A percentile compares a stretch with the other conserved stretches of the same genome.
Evolutionary conservation across 2,113 vertebrate genomes (phyloP).

Genomic region (Candoia aspera): DNA sequence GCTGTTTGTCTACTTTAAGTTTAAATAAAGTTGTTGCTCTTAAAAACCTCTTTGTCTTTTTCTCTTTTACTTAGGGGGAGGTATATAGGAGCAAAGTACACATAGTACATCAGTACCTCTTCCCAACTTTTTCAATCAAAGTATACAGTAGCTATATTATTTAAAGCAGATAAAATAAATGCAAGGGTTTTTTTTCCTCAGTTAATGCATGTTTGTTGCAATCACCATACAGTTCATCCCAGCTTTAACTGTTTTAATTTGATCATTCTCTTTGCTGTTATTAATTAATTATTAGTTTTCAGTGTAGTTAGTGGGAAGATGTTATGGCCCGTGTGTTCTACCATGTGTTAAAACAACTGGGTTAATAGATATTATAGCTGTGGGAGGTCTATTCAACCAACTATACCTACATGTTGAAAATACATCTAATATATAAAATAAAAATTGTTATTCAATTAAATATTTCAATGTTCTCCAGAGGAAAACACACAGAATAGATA

Average conservation of each 20-base stretch:
- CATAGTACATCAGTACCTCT: not conserved
- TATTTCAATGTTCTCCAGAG: not conserved
- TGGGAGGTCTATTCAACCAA: not conserved
- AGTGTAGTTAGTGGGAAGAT: not conserved
- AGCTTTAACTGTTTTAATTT: not conserved
- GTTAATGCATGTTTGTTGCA: not conserved
- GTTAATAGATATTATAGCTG: not conserved
- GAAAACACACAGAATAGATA: not conserved
- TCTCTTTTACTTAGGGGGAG: not conserved
- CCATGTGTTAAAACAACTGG: not conserved
- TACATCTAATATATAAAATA: not conserved
- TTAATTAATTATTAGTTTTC: not conserved
- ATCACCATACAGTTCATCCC: not conserved
- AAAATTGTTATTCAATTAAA: not conserved
- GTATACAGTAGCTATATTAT: not conserved
- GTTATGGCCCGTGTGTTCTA: not conserved
- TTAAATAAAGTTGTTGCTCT: not conserved
- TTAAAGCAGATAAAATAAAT: not conserved
- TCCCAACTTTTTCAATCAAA: not conserved
- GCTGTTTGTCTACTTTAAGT: not conserved
- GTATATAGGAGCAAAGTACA: not conserved
- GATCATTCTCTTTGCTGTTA: not conserved
- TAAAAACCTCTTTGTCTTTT: not conserved
- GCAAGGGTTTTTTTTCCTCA: not conserved
- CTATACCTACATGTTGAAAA: not conserved